Evolutionary conservation across 2,113 vertebrate genomes (phyloP).

Genomic region (Gallinago jamesoni): DNA sequence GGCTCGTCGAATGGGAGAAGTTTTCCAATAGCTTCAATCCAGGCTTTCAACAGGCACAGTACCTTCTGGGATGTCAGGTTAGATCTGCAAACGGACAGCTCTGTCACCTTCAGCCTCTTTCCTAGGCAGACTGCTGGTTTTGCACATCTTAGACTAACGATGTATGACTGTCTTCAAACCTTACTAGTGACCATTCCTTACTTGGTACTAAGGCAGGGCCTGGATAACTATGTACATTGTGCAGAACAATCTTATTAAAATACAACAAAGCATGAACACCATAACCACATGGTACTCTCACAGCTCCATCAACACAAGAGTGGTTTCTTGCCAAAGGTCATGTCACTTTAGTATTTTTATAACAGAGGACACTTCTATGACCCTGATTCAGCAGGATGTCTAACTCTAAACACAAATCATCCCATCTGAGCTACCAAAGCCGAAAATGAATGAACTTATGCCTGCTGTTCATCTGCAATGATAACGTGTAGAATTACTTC

Average conservation of each 20-base stretch:
- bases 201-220: neutral
- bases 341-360: neutral
- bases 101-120: neutral
- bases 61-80: neutral
- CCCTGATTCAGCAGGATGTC: neutral
- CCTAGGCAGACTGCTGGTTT: neutral
- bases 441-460: neutral
- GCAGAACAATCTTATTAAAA: neutral
- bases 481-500: neutral
- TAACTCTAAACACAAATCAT: neutral
- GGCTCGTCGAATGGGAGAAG: fast-evolving
- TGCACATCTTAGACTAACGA: neutral
- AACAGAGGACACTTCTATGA: neutral
- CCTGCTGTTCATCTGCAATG: neutral
- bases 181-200: neutral
- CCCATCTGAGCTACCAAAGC: neutral
- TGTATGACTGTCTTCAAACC: neutral
- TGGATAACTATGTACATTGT: neutral
- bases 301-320: neutral
- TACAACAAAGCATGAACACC: fast-evolving
- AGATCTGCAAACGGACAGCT: neutral
- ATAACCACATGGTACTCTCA: neutral
- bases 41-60: neutral
- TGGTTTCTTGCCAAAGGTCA: neutral
- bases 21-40: neutral